phyloP scores from a whole-genome alignment of 2,797 vertebrate species.

The Dallia pectoralis region DNA sequence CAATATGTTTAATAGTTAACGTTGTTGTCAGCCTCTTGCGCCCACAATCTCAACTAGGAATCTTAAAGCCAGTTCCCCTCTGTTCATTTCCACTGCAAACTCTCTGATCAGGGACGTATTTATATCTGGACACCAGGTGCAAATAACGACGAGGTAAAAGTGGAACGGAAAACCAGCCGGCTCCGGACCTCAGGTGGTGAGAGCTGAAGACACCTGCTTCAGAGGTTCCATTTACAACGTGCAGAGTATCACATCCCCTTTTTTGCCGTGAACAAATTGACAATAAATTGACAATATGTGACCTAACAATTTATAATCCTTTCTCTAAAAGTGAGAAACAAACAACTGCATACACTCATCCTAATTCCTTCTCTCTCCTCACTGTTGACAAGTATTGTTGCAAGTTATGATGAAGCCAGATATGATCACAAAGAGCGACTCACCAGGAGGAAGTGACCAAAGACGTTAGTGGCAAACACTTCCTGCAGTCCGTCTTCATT shows the following conservation, averaged over 20 bases:
- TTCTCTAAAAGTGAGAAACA: no score
- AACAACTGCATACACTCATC: no score
- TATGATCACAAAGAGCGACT: slow-evolving; percentile 16
- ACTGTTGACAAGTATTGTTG: not conserved
- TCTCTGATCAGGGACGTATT: no score
- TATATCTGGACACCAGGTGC: no score
- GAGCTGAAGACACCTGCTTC: no score
- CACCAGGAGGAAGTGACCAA: slow-evolving; percentile 95
- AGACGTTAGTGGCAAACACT: slow-evolving; percentile 94
- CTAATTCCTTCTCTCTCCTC: not conserved
- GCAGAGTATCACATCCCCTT: not conserved
- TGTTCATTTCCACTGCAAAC: no score
- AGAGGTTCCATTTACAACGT: not conserved
- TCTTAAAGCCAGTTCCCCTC: no score
- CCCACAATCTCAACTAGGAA: no score
- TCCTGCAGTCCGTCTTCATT: slow-evolving; percentile 89
- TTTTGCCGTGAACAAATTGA: not conserved
- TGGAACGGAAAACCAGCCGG: no score
- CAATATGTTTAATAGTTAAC: slow-evolving; percentile 3
- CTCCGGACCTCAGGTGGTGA: no score
- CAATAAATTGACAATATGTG: not conserved
- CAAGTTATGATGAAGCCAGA: not conserved
- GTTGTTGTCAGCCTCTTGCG: not conserved
- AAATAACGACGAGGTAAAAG: no score
- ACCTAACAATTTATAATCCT: not conserved